Conservation (phyloP, 2,888 invertebrate genomes). For the Stenodema calcarata region DNA sequence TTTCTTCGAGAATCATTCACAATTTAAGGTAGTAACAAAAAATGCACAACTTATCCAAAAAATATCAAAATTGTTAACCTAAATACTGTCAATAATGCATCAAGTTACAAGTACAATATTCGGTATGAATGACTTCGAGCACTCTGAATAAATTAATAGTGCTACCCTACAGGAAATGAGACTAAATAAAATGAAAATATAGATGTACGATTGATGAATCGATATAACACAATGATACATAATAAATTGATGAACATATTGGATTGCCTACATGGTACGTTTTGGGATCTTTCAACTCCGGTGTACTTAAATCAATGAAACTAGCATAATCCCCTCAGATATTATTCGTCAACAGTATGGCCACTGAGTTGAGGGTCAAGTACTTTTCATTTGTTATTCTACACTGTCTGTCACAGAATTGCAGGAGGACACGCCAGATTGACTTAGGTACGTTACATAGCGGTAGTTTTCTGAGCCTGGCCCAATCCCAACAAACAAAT, state of each 20-base stretch:
- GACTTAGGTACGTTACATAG: no score
- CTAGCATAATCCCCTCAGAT: no score
- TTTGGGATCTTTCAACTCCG: no score
- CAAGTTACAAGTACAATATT: not conserved
- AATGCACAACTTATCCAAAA: not conserved
- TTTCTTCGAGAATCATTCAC: not conserved
- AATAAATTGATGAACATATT: not conserved
- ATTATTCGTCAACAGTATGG: no score
- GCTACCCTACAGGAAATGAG: not conserved
- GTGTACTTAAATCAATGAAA: no score
- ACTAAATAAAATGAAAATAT: not conserved
- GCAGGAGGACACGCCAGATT: no score
- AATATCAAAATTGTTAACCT: not conserved
- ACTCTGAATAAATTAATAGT: not conserved
- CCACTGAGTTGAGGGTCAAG: no score
- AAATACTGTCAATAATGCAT: not conserved
- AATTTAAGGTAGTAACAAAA: slow-evolving; percentile 2
- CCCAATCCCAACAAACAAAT: no score
- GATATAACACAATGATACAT: not conserved
- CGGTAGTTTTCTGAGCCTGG: no score
- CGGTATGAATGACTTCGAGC: not conserved
- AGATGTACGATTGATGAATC: not conserved
- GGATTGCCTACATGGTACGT: not conserved
- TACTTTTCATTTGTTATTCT: no score
- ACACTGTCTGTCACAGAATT: no score